Conservation (phyloP, 2,797 vertebrate species). For the Coendou prehensilis region DNA sequence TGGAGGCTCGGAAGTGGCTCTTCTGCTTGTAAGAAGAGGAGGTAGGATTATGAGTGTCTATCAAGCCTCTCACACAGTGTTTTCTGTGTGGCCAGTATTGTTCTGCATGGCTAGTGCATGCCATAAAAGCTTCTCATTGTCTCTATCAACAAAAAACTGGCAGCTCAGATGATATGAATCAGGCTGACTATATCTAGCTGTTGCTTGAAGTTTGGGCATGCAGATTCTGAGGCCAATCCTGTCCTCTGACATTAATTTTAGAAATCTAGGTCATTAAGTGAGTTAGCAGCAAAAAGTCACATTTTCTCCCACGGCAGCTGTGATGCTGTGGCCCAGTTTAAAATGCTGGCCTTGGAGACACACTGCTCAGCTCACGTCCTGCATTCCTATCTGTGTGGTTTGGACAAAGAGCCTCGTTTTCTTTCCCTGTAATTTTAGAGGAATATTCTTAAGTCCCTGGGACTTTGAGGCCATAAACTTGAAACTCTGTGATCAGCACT, state of each 20-base stretch:
- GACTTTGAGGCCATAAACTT: background rate
- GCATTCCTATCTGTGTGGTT: background rate
- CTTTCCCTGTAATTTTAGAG: background rate
- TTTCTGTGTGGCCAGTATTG: background rate
- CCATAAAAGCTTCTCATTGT: background rate
- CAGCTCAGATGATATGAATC: background rate
- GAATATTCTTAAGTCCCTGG: background rate
- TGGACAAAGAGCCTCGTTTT: background rate
- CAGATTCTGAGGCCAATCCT: background rate
- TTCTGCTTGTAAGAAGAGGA: background rate
- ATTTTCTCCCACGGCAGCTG: background rate
- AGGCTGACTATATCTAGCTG: background rate
- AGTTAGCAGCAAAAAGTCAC: slow-evolving; percentile 44
- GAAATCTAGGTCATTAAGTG: slow-evolving; percentile 45
- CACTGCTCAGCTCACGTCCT: background rate
- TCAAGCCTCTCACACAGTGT: background rate
- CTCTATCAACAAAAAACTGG: background rate
- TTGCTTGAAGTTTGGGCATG: background rate
- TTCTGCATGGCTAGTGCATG: background rate
- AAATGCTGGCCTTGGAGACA: background rate
- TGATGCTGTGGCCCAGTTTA: background rate
- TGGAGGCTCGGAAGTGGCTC: background rate
- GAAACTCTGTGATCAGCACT: background rate
- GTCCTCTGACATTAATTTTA: slow-evolving; percentile 56
- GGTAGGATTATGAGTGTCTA: background rate